These are phyloP conservation scores for Pelecanoides urinatrix DNA, from an alignment of 2,113 vertebrate genomes.

Conservation along the genomic window DNA sequence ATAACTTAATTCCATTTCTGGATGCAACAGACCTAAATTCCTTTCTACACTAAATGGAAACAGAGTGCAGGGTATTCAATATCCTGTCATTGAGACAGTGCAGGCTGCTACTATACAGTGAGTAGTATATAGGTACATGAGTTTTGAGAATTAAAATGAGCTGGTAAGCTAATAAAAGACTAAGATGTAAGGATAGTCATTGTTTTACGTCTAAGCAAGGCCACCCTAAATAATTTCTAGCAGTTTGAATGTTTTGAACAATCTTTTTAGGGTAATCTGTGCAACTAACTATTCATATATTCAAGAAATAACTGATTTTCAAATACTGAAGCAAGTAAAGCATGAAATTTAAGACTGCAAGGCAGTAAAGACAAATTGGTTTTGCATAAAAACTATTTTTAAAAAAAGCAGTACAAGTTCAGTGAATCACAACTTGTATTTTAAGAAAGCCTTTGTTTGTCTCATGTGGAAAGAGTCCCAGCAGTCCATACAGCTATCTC, in stretches of 20 bases:
- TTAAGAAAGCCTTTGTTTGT: background rate
- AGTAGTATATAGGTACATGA: background rate
- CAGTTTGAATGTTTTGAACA: background rate
- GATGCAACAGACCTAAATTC: conserved; percentile 19
- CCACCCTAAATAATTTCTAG: background rate
- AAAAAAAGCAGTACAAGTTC: background rate
- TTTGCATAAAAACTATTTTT: background rate
- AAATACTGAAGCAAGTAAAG: background rate
- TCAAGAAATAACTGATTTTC: conserved; percentile 13
- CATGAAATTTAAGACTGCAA: background rate
- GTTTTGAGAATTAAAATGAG: background rate
- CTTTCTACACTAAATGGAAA: conserved; percentile 41
- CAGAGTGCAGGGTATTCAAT: conserved; percentile 42
- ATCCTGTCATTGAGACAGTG: conserved; percentile 42
- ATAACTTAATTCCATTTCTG: conserved; percentile 59
- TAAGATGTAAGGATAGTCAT: background rate
- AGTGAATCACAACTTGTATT: background rate
- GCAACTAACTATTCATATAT: background rate
- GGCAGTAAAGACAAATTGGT: background rate
- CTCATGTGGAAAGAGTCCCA: background rate
- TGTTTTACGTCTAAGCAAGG: background rate
- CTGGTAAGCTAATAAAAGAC: background rate
- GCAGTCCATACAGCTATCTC: background rate
- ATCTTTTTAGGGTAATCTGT: background rate
- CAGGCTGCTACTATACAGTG: conserved; percentile 14